Conservation (phyloP, 2,888 invertebrate genomes). For the Drosophila borealis region DNA sequence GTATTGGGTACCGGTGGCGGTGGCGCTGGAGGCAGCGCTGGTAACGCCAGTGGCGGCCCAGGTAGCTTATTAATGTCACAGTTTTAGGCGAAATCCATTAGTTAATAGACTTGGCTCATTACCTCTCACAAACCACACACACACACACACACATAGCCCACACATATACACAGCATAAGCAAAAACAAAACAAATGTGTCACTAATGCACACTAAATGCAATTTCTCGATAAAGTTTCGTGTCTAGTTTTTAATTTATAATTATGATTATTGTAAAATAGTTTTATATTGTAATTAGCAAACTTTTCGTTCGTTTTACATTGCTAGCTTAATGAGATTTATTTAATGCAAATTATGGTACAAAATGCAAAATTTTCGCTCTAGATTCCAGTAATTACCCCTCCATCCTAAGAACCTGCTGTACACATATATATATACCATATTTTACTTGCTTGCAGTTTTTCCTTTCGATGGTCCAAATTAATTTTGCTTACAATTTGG, state of each 20-base stretch:
- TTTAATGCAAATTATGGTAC: slow-evolving; percentile 76
- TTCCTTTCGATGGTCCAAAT: slow-evolving; percentile 22
- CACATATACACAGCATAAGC: slow-evolving; percentile 6
- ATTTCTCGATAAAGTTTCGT: slow-evolving; percentile 72
- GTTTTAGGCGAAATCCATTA: slow-evolving; percentile 78
- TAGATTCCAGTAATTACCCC: slow-evolving; percentile 55
- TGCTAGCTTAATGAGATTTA: slow-evolving; percentile 78
- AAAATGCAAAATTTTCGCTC: slow-evolving; percentile 60
- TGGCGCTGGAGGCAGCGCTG: slow-evolving; percentile 46
- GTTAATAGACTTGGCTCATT: slow-evolving; percentile 76
- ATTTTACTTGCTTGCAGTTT: slow-evolving; percentile 27
- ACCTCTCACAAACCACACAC: slow-evolving; percentile 56
- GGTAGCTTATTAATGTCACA: slow-evolving; percentile 84
- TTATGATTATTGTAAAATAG: slow-evolving; percentile 73
- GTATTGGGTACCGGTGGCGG: slow-evolving; percentile 61
- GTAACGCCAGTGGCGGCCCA: slow-evolving; percentile 64
- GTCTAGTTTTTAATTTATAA: slow-evolving; percentile 72
- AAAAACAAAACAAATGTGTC: slow-evolving; percentile 31
- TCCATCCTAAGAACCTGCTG: slow-evolving; percentile 25
- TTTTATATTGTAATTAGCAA: slow-evolving; percentile 75
- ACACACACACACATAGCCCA: slow-evolving; percentile 21
- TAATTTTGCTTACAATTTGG: slow-evolving; percentile 40
- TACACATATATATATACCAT: slow-evolving; percentile 17
- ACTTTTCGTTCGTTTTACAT: slow-evolving; percentile 70
- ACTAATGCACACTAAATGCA: slow-evolving; percentile 61